Evolutionary conservation across 2,888 invertebrate species (phyloP), one percentile per base, ranked within the genome.

Genomic region (Chymomyza amoena): DNA sequence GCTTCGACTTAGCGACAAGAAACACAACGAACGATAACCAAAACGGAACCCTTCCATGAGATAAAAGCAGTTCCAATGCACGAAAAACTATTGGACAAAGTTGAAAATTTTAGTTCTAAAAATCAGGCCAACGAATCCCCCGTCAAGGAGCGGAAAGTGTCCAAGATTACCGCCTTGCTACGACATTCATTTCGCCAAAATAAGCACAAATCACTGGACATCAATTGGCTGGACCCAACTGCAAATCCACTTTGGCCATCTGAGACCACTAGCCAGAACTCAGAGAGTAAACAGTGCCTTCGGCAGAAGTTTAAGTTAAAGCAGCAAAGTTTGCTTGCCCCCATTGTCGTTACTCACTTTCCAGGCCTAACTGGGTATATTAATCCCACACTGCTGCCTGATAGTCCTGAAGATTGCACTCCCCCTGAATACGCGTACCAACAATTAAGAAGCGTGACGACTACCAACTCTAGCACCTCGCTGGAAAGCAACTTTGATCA

Each of bases 381-480:
- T 10, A 90, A 90, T 76, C 86, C 89, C 20, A 89, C 90, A 0
- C 69, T 91, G 39, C 72, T 91, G 9, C 76, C 91, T 54, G 91
- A 91, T 64, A 91, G 91, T 54, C 91, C 91, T 6, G 91, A 91
- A 84, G 91, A 90, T 76, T 81, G 81, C 50, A 90, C 90, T 15
- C 91, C 91, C 13, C 90, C 91, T 5, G 91, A 91, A 57, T 91
- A 86, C 77, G 88, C 89, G 45, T 91, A 91, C 51, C 86, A 89
- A 50, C 89, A 90, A 59, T 69, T 90, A 70, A 90, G 90, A 66
- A 90, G 90, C 69, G 90, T 90, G 1, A 89, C 90, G 64, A 90
- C 89, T 51, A 83, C 84, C 60, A 90, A 90, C 32, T 90, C 90
- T 5, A 90, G 89, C 69, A 90, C 89, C 5, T 90, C 90, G 18